Percentiles rank a stretch among this genome's conserved stretches.
Conservation (phyloP, 1,140 invertebrate genomes). For the Dendrolimus kikuchii region DNA sequence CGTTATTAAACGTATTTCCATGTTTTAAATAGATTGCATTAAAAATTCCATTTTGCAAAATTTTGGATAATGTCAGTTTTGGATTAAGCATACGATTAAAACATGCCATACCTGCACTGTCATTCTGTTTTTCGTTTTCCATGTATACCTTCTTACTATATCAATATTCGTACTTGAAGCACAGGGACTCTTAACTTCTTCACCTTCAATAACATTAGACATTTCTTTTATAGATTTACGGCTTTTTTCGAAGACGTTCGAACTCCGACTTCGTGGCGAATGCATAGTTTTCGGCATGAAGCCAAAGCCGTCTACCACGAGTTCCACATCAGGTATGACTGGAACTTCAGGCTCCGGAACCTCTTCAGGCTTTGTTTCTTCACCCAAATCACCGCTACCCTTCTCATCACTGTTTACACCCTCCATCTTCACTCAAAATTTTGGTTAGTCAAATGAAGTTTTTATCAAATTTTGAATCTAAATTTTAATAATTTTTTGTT, state of each 20-base stretch:
- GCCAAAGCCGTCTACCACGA: conserved; percentile 56
- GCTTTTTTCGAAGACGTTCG: conserved; percentile 1
- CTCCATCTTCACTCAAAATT: conserved; percentile 44
- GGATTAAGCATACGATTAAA: not conserved
- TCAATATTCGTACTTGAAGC: conserved; percentile 54
- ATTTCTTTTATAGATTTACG: not conserved
- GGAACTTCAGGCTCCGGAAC: conserved; percentile 20
- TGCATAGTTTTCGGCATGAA: conserved; percentile 42
- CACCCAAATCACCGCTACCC: conserved; percentile 32
- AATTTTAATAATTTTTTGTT: conserved; percentile 20
- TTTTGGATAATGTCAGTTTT: too few relatives aligned
- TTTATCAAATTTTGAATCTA: conserved; percentile 1
- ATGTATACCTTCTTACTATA: conserved; percentile 74
- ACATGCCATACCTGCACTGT: conserved; percentile 69
- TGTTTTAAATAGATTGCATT: too few relatives aligned
- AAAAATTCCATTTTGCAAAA: too few relatives aligned
- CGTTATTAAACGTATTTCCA: too few relatives aligned
- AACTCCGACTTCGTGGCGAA: conserved; percentile 2
- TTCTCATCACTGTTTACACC: conserved; percentile 27
- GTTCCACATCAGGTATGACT: conserved; percentile 46
- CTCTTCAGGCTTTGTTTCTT: conserved; percentile 3
- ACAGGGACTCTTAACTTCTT: conserved; percentile 29
- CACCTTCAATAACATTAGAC: not conserved
- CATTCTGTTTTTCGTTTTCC: conserved; percentile 77
- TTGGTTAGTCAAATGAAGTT: conserved; percentile 15